These are phyloP conservation scores for Poecilia wingei DNA, from an alignment of 2,797 vertebrate genomes.

Conservation along the genomic window DNA sequence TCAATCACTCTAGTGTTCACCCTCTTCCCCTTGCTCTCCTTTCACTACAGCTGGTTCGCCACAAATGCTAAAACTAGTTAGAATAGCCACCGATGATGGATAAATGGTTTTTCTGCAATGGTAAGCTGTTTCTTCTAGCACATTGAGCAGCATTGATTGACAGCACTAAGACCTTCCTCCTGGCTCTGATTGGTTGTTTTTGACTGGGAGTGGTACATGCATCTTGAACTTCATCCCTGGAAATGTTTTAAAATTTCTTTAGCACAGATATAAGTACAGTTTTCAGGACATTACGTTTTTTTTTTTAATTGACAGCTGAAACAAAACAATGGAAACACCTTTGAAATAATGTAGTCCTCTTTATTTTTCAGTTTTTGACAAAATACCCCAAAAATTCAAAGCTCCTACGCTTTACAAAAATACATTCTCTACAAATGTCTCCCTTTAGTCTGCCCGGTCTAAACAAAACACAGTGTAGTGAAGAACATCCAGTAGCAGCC, in stretches of 20 bases:
- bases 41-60: no score
- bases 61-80: no score
- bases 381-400: slow-evolving; percentile 99
- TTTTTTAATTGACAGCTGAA: neutral
- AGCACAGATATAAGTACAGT: no score
- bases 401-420: slow-evolving; percentile 99
- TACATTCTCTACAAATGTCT: slow-evolving; percentile 98
- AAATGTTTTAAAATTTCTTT: neutral
- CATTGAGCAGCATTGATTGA: no score
- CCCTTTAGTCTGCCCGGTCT: slow-evolving; percentile 85
- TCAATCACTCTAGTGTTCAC: no score
- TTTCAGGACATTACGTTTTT: neutral
- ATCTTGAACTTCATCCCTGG: neutral
- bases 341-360: slow-evolving; percentile 91
- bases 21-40: no score
- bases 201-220: neutral
- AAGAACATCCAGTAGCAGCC: slow-evolving; percentile 86
- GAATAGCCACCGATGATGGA: no score
- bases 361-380: slow-evolving; percentile 98
- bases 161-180: no score
- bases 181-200: no score
- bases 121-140: no score
- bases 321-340: slow-evolving; percentile 1
- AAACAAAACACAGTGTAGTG: slow-evolving; percentile 89
- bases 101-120: no score